Evolutionary conservation across 2,113 vertebrate genomes (phyloP), one percentile per base, ranked within the genome.

Genomic region (Rhabdornis inornatus): DNA sequence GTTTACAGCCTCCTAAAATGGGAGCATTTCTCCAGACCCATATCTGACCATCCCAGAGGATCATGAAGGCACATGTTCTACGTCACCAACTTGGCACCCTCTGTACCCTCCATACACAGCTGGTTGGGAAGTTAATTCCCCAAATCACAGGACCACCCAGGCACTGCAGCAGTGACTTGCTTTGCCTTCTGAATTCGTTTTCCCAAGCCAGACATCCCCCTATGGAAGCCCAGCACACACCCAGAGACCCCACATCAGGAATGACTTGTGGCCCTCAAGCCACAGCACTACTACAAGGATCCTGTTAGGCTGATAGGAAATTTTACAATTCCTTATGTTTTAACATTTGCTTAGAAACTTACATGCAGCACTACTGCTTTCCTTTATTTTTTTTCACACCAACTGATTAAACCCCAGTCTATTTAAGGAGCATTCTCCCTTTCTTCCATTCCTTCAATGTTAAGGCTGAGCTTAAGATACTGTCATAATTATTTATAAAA

Each of bases 201-300:
- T 27, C 14, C 52, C 79, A 59, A 83, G 70, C 30, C 70, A 66
- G 35, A 17, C 28, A n/a, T 21, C 5, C 52, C 39, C 22, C 22
- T 4, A 0, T 0, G 0, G 42, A 60, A 45, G 56, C 13, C 30
- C 70, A 56, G 37, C 30, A 12, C 0, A 17, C 19, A 37, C 2
- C 37, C n/a, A 22, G 1, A 6, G 39, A 57, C 25, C 28, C 33
- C 30, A 52, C 57, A 37, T 1, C 12, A 4, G 76, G 22, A 53
- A 45, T 1, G 3, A 9, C 15, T 47, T 11, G 6, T 50, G 44
- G 3, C 52, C 30, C 64, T 44, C 35, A 50, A 28, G 15, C 39
- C 77, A 82, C 64, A 70, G 9, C 35, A 17, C 57, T 22, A 0
- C n/a, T 55, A 69, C 60, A 59, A 75, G 56, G 44, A 39, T 35